phyloP scores from a whole-genome alignment of 2,113 vertebrate genomes.

The Callocephalon fimbriatum region DNA sequence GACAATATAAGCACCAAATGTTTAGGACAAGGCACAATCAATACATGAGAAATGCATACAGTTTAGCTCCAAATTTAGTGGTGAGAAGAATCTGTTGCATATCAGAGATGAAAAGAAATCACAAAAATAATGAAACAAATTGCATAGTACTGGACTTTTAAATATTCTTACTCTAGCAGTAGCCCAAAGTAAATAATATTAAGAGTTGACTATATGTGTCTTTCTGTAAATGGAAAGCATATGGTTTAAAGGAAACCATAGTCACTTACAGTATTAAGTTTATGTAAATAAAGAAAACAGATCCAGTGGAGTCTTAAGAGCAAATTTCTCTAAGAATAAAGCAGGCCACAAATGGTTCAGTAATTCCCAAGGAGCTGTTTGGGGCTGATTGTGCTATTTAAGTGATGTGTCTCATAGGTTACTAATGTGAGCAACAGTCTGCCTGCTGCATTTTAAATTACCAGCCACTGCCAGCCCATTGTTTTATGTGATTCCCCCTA shows the following conservation, averaged over 20 bases:
- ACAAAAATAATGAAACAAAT: background rate
- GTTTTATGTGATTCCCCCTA: background rate
- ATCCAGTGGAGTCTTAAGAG: background rate
- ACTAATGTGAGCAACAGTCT: slow-evolving; percentile 5
- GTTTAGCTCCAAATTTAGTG: background rate
- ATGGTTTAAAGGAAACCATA: background rate
- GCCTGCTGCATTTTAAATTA: slow-evolving; percentile 49
- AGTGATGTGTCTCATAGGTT: background rate
- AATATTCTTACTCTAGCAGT: background rate
- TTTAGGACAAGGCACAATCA: background rate
- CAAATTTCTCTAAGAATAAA: background rate
- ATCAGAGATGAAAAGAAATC: background rate
- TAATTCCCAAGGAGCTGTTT: slow-evolving; percentile 23
- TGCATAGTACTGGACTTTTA: background rate
- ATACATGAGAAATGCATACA: background rate
- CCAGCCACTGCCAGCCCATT: slow-evolving; percentile 14
- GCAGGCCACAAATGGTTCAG: background rate
- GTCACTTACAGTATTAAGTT: background rate
- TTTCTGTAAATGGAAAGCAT: background rate
- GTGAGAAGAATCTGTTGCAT: background rate
- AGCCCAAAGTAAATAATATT: background rate
- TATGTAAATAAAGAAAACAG: background rate
- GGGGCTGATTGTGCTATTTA: slow-evolving; percentile 17
- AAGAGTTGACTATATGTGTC: background rate
- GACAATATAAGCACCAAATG: fast-evolving